Conservation (phyloP, 2,113 vertebrate genomes). For the Myrmecobius fasciatus region DNA sequence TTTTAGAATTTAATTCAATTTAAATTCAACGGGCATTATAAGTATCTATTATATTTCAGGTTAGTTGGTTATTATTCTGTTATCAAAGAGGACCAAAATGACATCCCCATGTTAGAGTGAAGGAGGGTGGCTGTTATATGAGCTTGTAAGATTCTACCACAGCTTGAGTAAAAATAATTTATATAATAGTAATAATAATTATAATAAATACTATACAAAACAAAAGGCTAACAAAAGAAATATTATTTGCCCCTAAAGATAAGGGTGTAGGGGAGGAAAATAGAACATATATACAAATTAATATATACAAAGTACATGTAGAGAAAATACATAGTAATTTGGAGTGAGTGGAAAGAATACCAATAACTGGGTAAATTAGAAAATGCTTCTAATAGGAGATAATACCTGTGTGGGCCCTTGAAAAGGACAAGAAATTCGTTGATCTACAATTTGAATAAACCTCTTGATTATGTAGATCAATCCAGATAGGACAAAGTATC, state of each 20-base stretch:
- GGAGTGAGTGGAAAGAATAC: background rate
- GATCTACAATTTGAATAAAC: background rate
- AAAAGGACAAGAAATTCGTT: background rate
- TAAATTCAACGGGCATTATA: background rate
- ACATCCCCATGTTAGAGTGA: background rate
- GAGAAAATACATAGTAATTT: background rate
- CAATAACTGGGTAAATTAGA: background rate
- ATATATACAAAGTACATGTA: background rate
- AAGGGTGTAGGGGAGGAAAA: background rate
- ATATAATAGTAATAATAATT: too few relatives aligned
- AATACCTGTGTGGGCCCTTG: background rate
- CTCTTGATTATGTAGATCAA: background rate
- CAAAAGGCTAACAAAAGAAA: background rate
- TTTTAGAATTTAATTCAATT: background rate
- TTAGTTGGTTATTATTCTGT: background rate
- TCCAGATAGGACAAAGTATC: background rate
- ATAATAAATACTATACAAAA: too few relatives aligned
- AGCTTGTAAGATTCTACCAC: background rate
- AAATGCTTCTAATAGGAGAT: background rate
- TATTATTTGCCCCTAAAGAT: background rate
- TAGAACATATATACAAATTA: background rate
- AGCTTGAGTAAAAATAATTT: too few relatives aligned
- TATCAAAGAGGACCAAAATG: background rate
- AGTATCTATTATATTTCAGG: background rate
- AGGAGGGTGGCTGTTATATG: too few relatives aligned